phyloP scores from a whole-genome alignment of 2,113 vertebrate genomes.

The Tragelaphus strepsiceros region DNA sequence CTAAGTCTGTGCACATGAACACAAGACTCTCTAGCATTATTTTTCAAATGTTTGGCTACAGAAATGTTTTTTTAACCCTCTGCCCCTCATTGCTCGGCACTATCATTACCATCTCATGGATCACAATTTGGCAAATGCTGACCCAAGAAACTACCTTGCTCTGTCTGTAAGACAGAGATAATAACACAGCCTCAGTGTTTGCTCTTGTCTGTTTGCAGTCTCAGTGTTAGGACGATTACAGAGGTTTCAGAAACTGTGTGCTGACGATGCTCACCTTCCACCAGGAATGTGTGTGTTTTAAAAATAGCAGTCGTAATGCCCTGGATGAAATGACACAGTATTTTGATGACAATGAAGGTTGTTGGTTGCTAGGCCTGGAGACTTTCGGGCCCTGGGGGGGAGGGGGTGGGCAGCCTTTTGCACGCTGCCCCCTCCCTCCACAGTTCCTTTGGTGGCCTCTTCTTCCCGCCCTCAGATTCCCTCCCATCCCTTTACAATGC shows the following conservation, averaged over 20 bases:
- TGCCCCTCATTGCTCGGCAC: not conserved
- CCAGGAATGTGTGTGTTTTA: not conserved
- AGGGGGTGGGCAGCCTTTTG: not conserved
- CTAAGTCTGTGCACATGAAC: not conserved
- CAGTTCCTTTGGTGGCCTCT: too few species aligned
- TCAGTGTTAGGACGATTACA: not conserved
- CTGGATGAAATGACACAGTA: not conserved
- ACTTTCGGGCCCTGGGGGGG: not conserved
- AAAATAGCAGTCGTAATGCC: not conserved
- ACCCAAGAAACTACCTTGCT: not conserved
- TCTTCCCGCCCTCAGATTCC: not conserved
- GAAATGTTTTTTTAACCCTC: not conserved
- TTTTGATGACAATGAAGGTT: not conserved
- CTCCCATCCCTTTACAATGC: not conserved
- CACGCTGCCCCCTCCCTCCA: accelerated
- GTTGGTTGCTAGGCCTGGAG: not conserved
- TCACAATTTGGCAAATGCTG: not conserved
- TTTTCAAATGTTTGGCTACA: not conserved
- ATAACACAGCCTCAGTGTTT: not conserved
- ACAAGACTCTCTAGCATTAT: accelerated
- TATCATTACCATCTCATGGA: not conserved
- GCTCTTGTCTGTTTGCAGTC: not conserved
- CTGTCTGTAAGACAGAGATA: not conserved
- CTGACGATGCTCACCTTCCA: not conserved
- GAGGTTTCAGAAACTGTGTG: not conserved